A percentile compares a stretch with the other conserved stretches of the same genome.
These are phyloP conservation scores for Tetheella fluctuosa DNA, from an alignment of 2,888 invertebrate species.

Conservation along the genomic window DNA sequence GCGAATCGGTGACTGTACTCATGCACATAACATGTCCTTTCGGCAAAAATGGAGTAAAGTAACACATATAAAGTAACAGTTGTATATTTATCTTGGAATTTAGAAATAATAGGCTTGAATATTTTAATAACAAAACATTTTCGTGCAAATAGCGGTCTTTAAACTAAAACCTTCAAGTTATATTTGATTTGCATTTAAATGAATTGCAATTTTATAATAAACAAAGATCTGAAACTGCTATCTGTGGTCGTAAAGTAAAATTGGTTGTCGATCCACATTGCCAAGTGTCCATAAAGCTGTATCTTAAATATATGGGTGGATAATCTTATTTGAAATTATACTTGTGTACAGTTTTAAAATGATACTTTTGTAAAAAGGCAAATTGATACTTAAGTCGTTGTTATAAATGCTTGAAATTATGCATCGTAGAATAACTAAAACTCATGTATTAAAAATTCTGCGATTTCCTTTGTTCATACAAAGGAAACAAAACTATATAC, in stretches of 20 bases:
- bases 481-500: no score
- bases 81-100: no score
- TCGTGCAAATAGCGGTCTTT: background rate
- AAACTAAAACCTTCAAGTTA: background rate
- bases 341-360: no score
- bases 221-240: background rate
- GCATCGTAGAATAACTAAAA: no score
- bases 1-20: background rate
- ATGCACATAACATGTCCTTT: no score
- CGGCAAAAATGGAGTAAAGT: background rate
- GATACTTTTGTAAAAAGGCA: no score
- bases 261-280: background rate
- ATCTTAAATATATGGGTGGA: background rate
- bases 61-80: no score
- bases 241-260: conserved; percentile 5
- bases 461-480: no score
- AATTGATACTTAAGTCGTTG: background rate
- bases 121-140: no score
- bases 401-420: no score
- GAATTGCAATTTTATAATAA: background rate
- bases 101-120: no score
- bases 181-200: background rate
- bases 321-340: background rate
- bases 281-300: conserved; percentile 4
- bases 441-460: background rate